A percentile compares a stretch with the other conserved stretches of the same genome.
phyloP scores from a whole-genome alignment of 2,113 vertebrate genomes.

The Tetrao urogallus region DNA sequence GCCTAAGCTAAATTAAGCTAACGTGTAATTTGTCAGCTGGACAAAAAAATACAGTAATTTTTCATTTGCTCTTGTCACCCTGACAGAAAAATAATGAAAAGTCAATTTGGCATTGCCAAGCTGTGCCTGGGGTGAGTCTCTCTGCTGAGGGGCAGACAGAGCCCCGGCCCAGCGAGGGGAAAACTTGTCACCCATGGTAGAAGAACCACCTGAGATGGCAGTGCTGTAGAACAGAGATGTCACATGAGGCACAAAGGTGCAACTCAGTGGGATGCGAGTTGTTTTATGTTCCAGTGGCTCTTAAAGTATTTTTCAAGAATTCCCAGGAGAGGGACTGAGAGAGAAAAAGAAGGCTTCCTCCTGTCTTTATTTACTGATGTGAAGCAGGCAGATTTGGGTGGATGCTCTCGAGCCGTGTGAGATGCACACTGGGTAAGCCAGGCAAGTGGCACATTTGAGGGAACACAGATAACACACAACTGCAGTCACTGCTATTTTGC shows the following conservation, averaged over 20 bases:
- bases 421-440: background rate
- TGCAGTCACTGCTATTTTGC: background rate
- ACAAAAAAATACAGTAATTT: constrained; percentile 30
- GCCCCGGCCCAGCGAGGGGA: background rate
- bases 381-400: background rate
- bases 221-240: background rate
- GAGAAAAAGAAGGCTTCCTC: background rate
- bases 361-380: background rate
- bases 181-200: accelerated
- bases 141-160: background rate
- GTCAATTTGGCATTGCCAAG: background rate
- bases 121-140: background rate
- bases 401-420: background rate
- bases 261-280: background rate
- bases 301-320: background rate
- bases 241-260: background rate
- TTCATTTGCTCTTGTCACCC: constrained; percentile 23
- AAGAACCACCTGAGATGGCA: background rate
- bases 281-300: background rate
- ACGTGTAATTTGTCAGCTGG: constrained; percentile 43
- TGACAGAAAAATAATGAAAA: background rate
- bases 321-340: background rate
- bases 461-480: background rate
- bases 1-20: constrained; percentile 29
- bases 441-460: background rate